Percentiles rank a stretch among this genome's conserved stretches.
These are phyloP conservation scores for Gymnothorax javanicus DNA, from an alignment of 2,797 vertebrate species.

Conservation along the genomic window DNA sequence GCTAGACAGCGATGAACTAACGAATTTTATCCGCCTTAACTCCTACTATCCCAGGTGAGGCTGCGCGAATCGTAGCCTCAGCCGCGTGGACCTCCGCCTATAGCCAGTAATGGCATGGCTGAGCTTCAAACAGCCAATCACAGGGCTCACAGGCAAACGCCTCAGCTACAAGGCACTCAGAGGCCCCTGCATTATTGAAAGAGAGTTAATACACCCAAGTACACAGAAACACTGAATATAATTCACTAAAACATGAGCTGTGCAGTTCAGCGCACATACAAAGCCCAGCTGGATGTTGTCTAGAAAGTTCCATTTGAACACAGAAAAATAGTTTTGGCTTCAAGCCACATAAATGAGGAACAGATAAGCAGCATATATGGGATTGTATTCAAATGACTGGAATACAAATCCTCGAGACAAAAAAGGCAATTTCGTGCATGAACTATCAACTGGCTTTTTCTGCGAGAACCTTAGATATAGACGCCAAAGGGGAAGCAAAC, in stretches of 20 bases:
- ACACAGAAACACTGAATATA: neutral
- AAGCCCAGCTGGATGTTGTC: neutral
- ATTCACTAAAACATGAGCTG: neutral
- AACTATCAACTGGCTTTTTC: constrained; percentile 25
- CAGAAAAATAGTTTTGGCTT: constrained; percentile 26
- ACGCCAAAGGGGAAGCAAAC: neutral
- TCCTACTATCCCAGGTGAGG: no score
- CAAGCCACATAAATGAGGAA: constrained; percentile 29
- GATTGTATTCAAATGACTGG: constrained; percentile 16
- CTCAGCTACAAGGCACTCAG: no score
- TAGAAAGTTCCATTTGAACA: neutral
- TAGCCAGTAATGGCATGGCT: no score
- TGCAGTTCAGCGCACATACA: neutral
- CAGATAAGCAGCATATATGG: constrained; percentile 16
- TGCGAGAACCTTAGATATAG: neutral
- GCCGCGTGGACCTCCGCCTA: no score
- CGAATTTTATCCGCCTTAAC: no score
- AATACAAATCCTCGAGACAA: constrained; percentile 31
- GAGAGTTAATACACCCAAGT: neutral
- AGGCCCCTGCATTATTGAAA: neutral
- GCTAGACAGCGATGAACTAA: no score
- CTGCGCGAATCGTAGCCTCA: no score
- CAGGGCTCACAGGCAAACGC: no score
- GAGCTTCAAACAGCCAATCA: no score
- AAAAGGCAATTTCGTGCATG: constrained; percentile 15